Base-by-base conservation (phyloP, 2,888 invertebrate species). In the Polydrusus cervinus region DNA sequence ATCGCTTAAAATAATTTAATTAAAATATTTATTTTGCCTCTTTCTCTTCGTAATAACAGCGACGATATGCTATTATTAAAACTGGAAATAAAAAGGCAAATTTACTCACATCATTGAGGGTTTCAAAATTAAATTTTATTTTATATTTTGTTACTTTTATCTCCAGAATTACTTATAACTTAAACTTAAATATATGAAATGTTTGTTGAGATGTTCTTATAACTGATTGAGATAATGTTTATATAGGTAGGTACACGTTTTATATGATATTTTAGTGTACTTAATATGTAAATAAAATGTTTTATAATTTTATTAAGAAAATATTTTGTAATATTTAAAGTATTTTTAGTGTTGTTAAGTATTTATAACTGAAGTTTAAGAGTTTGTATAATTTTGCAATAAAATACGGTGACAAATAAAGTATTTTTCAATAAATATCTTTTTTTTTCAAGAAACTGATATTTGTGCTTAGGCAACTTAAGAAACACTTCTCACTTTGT, bases 391-490 rank as follows among this genome's bases (percentile, higher is more conserved):
- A 40, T 66, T 51, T 66, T 43, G 20, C 14, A 60, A 43, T 47
- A 71, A 77, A 75, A 71, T 43, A 67, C 77, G 77, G 77, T 77
- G 77, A 77, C 77, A 77, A 77, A 77, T 77, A 77, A 75, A 77
- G 75, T 72, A 71, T 69, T 66, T 51, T 25, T 53, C 2, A n/a
- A 20, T 53, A 25, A 53, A 25, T 53, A 11, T 11, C 25, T 30
- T 25, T 7, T 51, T 3, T 5, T 25, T n/a, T n/a, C n/a, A n/a
- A n/a, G n/a, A n/a, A n/a, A 5, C 3, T 25, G 3, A 25, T 25
- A 25, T 25, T 5, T 3, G 3, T 3, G 25, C 5, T 25, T 25
- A 25, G 5, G n/a, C n/a, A n/a, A n/a, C n/a, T n/a, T n/a, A 25
- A 25, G 5, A 25, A 20, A n/a, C n/a, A n/a, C n/a, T n/a, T n/a